phyloP scores from a whole-genome alignment of 2,888 invertebrate genomes.

The Ceraclea dissimilis region DNA sequence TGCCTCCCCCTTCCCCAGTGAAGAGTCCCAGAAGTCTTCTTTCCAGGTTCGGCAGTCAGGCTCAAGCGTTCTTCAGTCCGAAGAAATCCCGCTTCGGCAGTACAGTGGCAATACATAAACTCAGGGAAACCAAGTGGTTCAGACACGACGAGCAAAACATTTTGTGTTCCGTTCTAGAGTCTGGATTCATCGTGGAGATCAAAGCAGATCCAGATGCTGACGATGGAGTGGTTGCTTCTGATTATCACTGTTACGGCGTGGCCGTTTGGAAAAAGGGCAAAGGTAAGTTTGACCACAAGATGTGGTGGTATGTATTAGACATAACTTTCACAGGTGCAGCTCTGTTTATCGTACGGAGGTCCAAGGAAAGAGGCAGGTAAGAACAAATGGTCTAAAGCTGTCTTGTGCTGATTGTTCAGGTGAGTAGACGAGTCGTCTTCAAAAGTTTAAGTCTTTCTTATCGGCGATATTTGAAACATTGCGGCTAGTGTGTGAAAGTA shows the following conservation, averaged over 20 bases:
- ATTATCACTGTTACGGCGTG: conserved; percentile 57
- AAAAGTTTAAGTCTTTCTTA: conserved; percentile 13
- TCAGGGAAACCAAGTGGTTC: conserved; percentile 70
- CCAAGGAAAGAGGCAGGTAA: neutral
- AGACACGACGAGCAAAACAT: conserved; percentile 61
- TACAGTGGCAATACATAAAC: conserved; percentile 62
- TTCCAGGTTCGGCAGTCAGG: conserved; percentile 49
- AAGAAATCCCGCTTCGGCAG: conserved; percentile 48
- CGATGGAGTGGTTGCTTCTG: conserved; percentile 43
- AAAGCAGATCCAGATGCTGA: conserved; percentile 42
- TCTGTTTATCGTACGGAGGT: neutral
- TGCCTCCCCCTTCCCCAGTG: conserved; percentile 8
- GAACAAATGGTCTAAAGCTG: neutral
- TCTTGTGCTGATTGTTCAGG: neutral
- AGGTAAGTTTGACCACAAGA: conserved; percentile 42
- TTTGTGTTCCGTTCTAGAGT: conserved; percentile 63
- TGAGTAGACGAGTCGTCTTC: conserved; percentile 14
- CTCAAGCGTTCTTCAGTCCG: conserved; percentile 47
- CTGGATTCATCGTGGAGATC: conserved; percentile 64
- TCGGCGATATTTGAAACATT: conserved; percentile 13
- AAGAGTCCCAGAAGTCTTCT: conserved; percentile 32
- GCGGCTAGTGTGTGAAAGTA: conserved; percentile 8
- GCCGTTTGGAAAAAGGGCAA: conserved; percentile 65
- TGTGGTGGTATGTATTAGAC: neutral
- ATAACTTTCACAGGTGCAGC: neutral